These are phyloP conservation scores for Lamproptera curius DNA, from an alignment of 2,888 invertebrate genomes.

Conservation along the genomic window DNA sequence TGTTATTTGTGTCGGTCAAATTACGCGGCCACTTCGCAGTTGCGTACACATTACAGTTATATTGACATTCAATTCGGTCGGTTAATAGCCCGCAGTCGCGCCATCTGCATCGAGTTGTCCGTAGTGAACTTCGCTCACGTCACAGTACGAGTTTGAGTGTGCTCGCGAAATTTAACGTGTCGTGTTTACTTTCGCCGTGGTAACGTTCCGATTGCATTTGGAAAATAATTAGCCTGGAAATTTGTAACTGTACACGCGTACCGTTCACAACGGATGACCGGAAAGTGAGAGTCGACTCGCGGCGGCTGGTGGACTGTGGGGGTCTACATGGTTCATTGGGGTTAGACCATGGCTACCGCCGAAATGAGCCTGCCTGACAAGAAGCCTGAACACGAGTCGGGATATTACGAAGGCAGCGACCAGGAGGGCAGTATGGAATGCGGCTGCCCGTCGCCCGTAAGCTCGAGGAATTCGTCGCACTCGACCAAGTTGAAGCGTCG, in stretches of 20 bases:
- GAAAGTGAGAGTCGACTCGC: slow-evolving; percentile 16
- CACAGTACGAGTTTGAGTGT: slow-evolving; percentile 49
- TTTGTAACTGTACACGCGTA: slow-evolving; percentile 17
- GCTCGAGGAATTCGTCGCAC: slow-evolving; percentile 68
- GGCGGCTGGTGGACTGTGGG: slow-evolving; percentile 24
- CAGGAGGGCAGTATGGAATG: slow-evolving; percentile 80
- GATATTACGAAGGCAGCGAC: slow-evolving; percentile 88
- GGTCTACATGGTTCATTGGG: slow-evolving; percentile 62
- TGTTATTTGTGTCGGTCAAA: slow-evolving; percentile 40
- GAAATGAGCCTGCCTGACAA: slow-evolving; percentile 81
- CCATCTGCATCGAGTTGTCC: slow-evolving; percentile 52
- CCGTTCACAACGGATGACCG: slow-evolving; percentile 15
- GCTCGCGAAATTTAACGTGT: slow-evolving; percentile 58
- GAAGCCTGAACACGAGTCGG: slow-evolving; percentile 87
- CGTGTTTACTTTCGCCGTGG: slow-evolving; percentile 58
- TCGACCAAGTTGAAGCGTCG: slow-evolving; percentile 61
- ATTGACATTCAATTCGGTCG: slow-evolving; percentile 42
- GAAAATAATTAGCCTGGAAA: slow-evolving; percentile 21
- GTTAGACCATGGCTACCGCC: slow-evolving; percentile 71
- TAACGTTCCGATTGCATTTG: slow-evolving; percentile 32
- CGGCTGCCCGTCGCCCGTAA: slow-evolving; percentile 65
- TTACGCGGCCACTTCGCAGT: slow-evolving; percentile 36
- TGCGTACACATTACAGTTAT: slow-evolving; percentile 31
- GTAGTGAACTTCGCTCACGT: slow-evolving; percentile 51
- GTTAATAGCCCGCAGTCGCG: slow-evolving; percentile 44